phyloP scores from a whole-genome alignment of 2,797 vertebrate species.

The Lutjanus campechanus region DNA sequence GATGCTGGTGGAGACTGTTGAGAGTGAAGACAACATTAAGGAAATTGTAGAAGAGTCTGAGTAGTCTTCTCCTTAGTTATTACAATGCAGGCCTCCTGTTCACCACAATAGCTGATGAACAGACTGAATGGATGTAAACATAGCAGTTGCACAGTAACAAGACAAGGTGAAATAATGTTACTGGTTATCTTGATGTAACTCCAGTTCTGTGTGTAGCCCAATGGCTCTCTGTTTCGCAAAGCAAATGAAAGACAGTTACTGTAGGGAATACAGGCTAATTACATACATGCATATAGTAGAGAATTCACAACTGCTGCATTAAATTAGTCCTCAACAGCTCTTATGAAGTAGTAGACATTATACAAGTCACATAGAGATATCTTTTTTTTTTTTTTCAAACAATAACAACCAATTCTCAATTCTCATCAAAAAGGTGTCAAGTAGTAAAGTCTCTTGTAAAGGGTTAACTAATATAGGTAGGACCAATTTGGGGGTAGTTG shows the following conservation, averaged over 20 bases:
- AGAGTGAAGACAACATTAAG: not conserved
- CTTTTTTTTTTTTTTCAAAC: no score
- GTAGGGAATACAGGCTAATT: not conserved
- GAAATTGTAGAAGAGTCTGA: not conserved
- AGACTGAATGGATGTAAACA: not conserved
- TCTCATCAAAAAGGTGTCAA: no score
- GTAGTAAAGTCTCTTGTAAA: no score
- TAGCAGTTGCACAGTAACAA: not conserved
- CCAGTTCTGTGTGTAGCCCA: not conserved
- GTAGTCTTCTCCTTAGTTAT: not conserved
- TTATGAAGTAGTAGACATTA: no score
- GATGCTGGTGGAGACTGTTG: not conserved
- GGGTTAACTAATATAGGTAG: no score
- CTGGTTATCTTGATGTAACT: not conserved
- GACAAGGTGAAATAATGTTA: not conserved
- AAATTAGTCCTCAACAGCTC: no score
- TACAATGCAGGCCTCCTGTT: not conserved
- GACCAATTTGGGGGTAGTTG: no score
- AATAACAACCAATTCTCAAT: no score
- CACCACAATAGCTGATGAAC: not conserved
- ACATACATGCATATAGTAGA: not conserved
- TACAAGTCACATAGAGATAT: no score
- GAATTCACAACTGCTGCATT: no score
- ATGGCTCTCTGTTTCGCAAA: not conserved
- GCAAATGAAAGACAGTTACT: not conserved